Conservation (phyloP, 2,797 vertebrate species). For the Cyclura pinguis region DNA sequence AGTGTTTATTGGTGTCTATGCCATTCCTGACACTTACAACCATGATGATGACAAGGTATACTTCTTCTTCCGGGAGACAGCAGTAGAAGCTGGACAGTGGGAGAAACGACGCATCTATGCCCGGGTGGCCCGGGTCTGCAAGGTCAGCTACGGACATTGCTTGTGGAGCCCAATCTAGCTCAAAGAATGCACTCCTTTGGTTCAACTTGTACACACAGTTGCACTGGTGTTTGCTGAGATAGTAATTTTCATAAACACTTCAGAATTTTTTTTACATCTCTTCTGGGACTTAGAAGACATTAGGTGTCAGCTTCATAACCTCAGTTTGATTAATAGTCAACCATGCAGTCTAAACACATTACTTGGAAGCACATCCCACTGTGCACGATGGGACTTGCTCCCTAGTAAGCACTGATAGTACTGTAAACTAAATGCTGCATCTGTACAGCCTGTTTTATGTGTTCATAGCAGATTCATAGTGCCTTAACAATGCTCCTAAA, state of each 20-base stretch:
- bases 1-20: slow-evolving; percentile 81
- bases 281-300: not conserved
- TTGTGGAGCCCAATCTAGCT: not conserved
- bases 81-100: slow-evolving; percentile 85
- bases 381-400: not conserved
- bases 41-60: slow-evolving; percentile 85
- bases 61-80: slow-evolving; percentile 86
- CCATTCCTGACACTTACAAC: slow-evolving; percentile 88
- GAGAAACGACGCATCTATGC: slow-evolving; percentile 83
- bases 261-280: not conserved
- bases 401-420: not conserved
- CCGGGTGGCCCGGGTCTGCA: slow-evolving; percentile 90
- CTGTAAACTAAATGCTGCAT: not conserved
- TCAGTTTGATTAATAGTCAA: not conserved
- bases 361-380: not conserved
- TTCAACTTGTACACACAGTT: not conserved
- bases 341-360: not conserved
- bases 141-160: slow-evolving; percentile 76
- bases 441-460: not conserved
- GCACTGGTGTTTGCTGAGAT: not conserved
- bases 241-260: not conserved
- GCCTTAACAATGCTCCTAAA: not conserved
- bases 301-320: not conserved
- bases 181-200: not conserved
- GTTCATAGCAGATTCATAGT: too few species aligned